These are phyloP conservation scores for Anser brachyrhynchus DNA, from an alignment of 2,113 vertebrate species.

Conservation along the genomic window DNA sequence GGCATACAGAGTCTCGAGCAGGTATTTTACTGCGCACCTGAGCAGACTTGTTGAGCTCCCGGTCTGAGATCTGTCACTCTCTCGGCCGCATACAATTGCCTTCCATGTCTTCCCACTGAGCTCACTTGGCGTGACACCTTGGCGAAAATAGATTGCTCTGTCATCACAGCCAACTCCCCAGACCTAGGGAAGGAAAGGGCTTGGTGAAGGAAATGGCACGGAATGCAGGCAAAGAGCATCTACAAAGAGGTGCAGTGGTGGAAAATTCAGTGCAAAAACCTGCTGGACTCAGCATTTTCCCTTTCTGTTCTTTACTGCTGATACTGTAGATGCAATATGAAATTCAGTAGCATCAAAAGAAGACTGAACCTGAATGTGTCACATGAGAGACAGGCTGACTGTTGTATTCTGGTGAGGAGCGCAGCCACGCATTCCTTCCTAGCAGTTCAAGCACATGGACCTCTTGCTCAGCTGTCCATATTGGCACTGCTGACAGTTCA, in stretches of 20 bases:
- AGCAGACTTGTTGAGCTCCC: slow-evolving; percentile 88
- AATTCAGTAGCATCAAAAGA: neutral
- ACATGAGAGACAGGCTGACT: neutral
- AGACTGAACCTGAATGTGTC: neutral
- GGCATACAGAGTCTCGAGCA: neutral
- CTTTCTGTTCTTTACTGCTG: neutral
- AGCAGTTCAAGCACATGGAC: neutral
- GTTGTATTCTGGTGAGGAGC: neutral
- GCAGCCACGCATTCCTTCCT: neutral
- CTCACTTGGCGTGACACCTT: slow-evolving; percentile 91
- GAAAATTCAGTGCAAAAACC: neutral
- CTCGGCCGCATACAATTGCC: slow-evolving; percentile 79
- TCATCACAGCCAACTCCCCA: slow-evolving; percentile 89
- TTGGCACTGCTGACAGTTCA: neutral
- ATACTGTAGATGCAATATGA: neutral
- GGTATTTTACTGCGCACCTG: slow-evolving; percentile 76
- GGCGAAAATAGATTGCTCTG: slow-evolving; percentile 88
- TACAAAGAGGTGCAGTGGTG: neutral
- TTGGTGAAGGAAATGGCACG: neutral
- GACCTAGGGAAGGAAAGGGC: slow-evolving; percentile 76
- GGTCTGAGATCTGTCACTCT: slow-evolving; percentile 87
- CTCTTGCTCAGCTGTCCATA: neutral
- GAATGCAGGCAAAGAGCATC: neutral
- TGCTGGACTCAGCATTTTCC: neutral
- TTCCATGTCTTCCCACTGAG: slow-evolving; percentile 96